Evolutionary conservation across 2,797 vertebrate genomes (phyloP).

Genomic region (Chanos chanos): DNA sequence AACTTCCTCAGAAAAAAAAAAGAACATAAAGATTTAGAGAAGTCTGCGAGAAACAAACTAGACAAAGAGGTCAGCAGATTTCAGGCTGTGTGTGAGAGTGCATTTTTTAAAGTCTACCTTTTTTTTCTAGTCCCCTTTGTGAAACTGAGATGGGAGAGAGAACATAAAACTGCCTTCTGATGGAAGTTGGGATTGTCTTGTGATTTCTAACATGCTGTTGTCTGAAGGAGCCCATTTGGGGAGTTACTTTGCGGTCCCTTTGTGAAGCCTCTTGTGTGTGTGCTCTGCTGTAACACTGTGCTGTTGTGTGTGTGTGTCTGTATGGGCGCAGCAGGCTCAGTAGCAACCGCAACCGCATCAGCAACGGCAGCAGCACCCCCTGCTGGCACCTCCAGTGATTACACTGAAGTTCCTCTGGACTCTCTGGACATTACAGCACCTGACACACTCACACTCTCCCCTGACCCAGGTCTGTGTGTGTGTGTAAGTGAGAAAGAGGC

Average conservation of each 20-base stretch:
- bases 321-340: not conserved
- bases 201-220: too few relatives aligned
- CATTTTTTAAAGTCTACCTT: too few relatives aligned
- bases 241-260: too few relatives aligned
- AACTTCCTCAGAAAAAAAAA: too few relatives aligned
- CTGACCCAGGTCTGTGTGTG: conserved; percentile 72
- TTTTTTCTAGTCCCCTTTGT: too few relatives aligned
- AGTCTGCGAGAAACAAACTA: too few relatives aligned
- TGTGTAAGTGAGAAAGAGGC: not conserved
- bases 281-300: not conserved
- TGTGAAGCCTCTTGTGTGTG: not conserved
- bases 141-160: too few relatives aligned
- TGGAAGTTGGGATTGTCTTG: too few relatives aligned
- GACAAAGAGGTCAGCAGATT: too few relatives aligned
- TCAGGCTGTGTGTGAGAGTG: not conserved
- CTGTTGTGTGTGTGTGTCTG: not conserved
- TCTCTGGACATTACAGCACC: conserved; percentile 83
- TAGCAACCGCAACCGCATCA: conserved; percentile 1
- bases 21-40: too few relatives aligned
- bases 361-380: conserved; percentile 48
- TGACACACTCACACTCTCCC: conserved; percentile 80
- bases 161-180: too few relatives aligned
- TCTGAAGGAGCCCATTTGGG: too few relatives aligned
- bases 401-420: conserved; percentile 86
- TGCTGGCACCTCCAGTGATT: conserved; percentile 66